Evolutionary conservation across 2,888 invertebrate species (phyloP).

Genomic region (Tribolium freemani): DNA sequence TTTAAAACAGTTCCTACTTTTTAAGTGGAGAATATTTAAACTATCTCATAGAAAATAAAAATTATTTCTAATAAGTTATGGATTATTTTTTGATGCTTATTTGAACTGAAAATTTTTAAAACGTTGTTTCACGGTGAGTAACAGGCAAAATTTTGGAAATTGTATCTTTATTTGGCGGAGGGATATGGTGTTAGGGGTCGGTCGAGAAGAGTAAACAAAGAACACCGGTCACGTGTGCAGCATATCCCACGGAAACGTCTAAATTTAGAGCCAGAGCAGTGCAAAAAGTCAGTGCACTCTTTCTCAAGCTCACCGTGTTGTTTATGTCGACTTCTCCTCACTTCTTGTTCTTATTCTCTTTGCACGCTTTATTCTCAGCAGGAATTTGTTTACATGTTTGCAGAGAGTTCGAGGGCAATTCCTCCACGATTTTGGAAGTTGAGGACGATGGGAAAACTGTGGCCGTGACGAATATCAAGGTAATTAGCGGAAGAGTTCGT

Average conservation of each 20-base stretch:
- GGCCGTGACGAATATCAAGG: slow-evolving; percentile 75
- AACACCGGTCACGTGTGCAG: slow-evolving; percentile 40
- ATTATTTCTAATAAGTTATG: too few relatives aligned
- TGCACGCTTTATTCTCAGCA: slow-evolving; percentile 21
- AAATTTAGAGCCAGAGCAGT: slow-evolving; percentile 50
- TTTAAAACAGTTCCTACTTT: too few relatives aligned
- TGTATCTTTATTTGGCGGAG: background rate
- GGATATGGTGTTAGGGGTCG: background rate
- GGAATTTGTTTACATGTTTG: slow-evolving; percentile 28
- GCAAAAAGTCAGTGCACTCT: slow-evolving; percentile 56
- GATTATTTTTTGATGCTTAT: too few relatives aligned
- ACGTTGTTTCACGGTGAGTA: too few relatives aligned
- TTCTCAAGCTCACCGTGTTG: slow-evolving; percentile 42
- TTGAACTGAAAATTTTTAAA: too few relatives aligned
- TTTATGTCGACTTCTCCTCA: slow-evolving; percentile 33
- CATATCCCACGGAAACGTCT: slow-evolving; percentile 47
- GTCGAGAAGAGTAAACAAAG: slow-evolving; percentile 39
- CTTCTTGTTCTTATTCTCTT: slow-evolving; percentile 7
- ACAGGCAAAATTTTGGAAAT: too few relatives aligned
- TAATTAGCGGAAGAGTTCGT: slow-evolving; percentile 57
- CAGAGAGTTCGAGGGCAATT: slow-evolving; percentile 63
- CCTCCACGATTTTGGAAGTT: slow-evolving; percentile 68
- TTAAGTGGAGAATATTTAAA: too few relatives aligned
- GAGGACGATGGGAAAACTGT: slow-evolving; percentile 68
- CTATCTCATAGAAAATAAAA: too few relatives aligned